Evolutionary conservation across 1,140 invertebrate genomes (phyloP).

Genomic region (Anadara kagoshimensis): DNA sequence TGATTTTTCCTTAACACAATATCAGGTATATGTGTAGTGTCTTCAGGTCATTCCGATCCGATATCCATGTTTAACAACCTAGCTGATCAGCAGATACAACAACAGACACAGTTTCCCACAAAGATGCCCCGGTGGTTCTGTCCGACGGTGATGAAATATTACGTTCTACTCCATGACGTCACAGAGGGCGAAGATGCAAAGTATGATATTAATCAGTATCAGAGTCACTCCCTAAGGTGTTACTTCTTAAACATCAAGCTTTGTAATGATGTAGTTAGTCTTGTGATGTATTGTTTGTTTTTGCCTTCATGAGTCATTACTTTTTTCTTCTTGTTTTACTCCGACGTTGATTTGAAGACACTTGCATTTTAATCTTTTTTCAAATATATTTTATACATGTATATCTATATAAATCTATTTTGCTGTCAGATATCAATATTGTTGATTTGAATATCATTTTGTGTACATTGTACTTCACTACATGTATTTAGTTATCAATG

Average conservation of each 20-base stretch:
- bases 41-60: conserved; percentile 86
- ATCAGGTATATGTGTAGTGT: conserved; percentile 88
- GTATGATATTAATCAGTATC: conserved; percentile 70
- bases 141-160: conserved; percentile 88
- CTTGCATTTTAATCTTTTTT: too few relatives aligned
- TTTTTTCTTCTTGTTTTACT: neutral
- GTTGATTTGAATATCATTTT: too few relatives aligned
- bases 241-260: conserved; percentile 1
- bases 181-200: conserved; percentile 79
- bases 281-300: neutral
- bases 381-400: too few relatives aligned
- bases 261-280: neutral
- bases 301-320: neutral
- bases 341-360: neutral
- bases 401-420: too few relatives aligned
- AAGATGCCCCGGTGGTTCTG: conserved; percentile 88
- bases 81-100: conserved; percentile 85
- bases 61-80: conserved; percentile 85
- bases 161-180: conserved; percentile 92
- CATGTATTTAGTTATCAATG: too few relatives aligned
- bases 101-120: conserved; percentile 80
- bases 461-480: too few relatives aligned
- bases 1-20: conserved; percentile 61
- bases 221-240: conserved; percentile 39
- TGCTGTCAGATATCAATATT: too few relatives aligned